Conservation (phyloP, 1,140 invertebrate species). For the Drosophila suzukii region DNA sequence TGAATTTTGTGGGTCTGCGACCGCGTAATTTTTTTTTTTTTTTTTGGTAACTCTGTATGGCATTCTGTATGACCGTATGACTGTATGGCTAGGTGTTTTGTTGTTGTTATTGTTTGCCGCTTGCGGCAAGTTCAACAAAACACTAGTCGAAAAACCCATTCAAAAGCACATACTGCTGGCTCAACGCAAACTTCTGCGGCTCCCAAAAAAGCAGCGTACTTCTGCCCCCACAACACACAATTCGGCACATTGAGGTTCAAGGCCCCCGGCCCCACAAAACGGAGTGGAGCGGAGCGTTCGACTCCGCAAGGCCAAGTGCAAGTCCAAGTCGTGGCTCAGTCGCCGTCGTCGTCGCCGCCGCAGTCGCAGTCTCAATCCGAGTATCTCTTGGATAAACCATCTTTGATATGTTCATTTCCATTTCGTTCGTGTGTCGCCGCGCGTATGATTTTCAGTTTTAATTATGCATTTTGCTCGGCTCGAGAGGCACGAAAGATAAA, state of each 20-base stretch:
- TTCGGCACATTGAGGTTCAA: slow-evolving; percentile 82
- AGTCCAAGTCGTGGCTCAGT: slow-evolving; percentile 51
- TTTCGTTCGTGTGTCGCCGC: slow-evolving; percentile 8
- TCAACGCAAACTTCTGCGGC: slow-evolving; percentile 44
- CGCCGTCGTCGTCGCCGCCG: neutral
- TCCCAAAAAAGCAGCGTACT: slow-evolving; percentile 39
- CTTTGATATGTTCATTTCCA: slow-evolving; percentile 7
- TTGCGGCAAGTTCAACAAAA: slow-evolving; percentile 71
- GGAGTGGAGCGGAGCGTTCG: slow-evolving; percentile 67
- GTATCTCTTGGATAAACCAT: slow-evolving; percentile 31
- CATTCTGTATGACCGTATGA: slow-evolving; percentile 39
- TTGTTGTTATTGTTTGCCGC: slow-evolving; percentile 48
- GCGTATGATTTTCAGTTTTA: slow-evolving; percentile 38
- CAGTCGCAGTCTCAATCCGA: neutral
- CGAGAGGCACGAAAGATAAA: slow-evolving; percentile 44
- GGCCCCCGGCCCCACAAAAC: slow-evolving; percentile 46
- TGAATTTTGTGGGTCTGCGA: slow-evolving; percentile 75
- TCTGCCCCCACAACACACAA: slow-evolving; percentile 50
- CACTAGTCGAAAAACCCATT: slow-evolving; percentile 42
- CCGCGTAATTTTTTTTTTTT: slow-evolving; percentile 46
- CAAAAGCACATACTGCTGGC: slow-evolving; percentile 78
- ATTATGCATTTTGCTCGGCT: slow-evolving; percentile 53
- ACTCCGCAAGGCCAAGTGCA: slow-evolving; percentile 74
- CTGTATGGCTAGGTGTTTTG: no score
- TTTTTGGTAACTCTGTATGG: slow-evolving; percentile 21